Base-by-base conservation (phyloP, 2,797 vertebrate genomes). In the Discoglossus pictus region DNA sequence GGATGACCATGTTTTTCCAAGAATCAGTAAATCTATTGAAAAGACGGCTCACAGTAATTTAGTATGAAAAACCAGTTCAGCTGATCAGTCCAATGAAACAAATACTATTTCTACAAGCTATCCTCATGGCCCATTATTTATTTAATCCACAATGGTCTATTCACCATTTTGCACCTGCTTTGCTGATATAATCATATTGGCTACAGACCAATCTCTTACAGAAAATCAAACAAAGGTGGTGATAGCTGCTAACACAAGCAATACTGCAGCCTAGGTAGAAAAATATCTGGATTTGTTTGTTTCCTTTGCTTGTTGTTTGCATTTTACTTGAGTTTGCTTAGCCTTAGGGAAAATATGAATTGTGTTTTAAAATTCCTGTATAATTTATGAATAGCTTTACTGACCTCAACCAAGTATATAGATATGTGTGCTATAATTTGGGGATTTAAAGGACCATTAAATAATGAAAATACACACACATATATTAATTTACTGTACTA, bases 91-190 rank as follows among this genome's bases (percentile, higher is more conserved):
- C 25, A 66, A 58, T 38, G 53, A 58, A 66, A 50, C 53, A 66
- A 66, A 48, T 40, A 31, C 34, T 50, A 59, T 67, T 67, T 59
- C 53, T 56, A 31, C 53, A 50, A 18, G 9, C 54, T 12, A 40
- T 24, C 18, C 20, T 31, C 35, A 20, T 39, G 47, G 27, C 5
- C 21, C 64, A 50, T 67, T 59, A 67, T 59, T 55, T 67, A 67
- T 67, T 58, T 59, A 18, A 51, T 47, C 54, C 35, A 59, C 64
- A 67, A 67, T 59, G 53, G 54, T 3, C 54, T 34, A 67, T 67
- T 67, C 64, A 67, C 23, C 18, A 10, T 34, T 46, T 31, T 67
- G 64, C 64, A 67, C 64, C 64, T 67, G 64, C 64, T 24, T 67
- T 51, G 38, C 42, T 67, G 53, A 67, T 67, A 31, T 47, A 67